These are phyloP conservation scores for Petaurus breviceps DNA, from an alignment of 2,113 vertebrate genomes.

Conservation along the genomic window DNA sequence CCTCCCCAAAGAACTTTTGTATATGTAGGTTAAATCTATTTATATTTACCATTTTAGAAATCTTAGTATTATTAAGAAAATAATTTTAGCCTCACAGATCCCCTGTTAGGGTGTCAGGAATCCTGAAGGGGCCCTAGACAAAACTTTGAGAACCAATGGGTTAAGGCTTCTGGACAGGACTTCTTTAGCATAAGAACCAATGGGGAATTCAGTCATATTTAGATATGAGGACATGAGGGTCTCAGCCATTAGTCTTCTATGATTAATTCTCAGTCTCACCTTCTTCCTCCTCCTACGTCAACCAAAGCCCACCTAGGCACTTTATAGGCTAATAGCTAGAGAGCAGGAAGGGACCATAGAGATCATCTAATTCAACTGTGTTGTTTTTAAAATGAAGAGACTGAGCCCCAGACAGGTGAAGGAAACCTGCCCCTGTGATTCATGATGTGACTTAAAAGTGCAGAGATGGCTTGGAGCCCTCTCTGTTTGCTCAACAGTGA, in stretches of 20 bases:
- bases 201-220: constrained; percentile 48
- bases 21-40: background rate
- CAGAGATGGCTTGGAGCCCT: background rate
- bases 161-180: background rate
- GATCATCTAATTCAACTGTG: background rate
- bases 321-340: background rate
- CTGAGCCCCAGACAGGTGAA: background rate
- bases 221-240: constrained; percentile 15
- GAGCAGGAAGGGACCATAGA: background rate
- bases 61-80: background rate
- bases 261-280: background rate
- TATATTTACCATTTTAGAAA: background rate
- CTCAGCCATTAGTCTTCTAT: constrained; percentile 47
- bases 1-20: background rate
- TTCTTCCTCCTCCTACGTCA: background rate
- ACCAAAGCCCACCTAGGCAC: background rate
- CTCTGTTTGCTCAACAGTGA: background rate
- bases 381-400: background rate
- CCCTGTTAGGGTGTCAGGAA: background rate
- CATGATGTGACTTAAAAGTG: background rate
- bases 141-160: background rate
- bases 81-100: background rate
- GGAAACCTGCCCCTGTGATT: background rate
- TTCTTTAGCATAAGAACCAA: background rate
- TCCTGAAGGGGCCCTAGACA: background rate